These are phyloP conservation scores for Turdus rufiventris DNA, from an alignment of 2,113 vertebrate genomes.

Conservation along the genomic window DNA sequence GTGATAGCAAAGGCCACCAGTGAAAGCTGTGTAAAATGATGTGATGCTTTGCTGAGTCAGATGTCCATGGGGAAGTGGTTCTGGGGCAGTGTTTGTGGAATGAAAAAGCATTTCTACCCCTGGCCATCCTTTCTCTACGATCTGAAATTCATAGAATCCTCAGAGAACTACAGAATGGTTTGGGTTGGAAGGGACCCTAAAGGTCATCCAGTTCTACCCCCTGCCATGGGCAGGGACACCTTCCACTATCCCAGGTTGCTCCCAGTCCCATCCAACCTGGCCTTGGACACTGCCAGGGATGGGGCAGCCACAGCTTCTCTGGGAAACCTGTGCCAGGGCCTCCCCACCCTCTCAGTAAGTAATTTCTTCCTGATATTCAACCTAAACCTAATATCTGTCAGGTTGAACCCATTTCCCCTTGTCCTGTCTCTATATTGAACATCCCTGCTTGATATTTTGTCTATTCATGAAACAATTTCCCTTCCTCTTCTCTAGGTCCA, in stretches of 20 bases:
- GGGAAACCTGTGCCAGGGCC: background rate
- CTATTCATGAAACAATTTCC: background rate
- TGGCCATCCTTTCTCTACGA: background rate
- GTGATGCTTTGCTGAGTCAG: background rate
- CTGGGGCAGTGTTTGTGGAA: background rate
- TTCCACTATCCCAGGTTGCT: background rate
- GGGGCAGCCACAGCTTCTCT: background rate
- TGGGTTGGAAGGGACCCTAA: background rate
- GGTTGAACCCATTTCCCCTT: background rate
- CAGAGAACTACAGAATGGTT: background rate
- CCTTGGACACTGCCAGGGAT: background rate
- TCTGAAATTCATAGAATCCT: background rate
- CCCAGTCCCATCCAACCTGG: background rate
- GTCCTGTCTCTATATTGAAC: background rate
- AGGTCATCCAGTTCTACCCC: background rate
- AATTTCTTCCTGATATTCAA: background rate
- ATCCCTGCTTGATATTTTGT: background rate
- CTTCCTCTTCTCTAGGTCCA: background rate
- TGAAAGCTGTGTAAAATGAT: background rate
- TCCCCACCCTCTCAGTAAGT: rapidly evolving
- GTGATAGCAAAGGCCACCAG: background rate
- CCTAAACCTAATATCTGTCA: background rate
- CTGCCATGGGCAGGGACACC: background rate
- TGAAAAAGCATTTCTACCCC: background rate
- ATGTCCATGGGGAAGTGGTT: background rate